Evolutionary conservation across 2,113 vertebrate genomes (phyloP).

Genomic region (Plotosus lineatus): DNA sequence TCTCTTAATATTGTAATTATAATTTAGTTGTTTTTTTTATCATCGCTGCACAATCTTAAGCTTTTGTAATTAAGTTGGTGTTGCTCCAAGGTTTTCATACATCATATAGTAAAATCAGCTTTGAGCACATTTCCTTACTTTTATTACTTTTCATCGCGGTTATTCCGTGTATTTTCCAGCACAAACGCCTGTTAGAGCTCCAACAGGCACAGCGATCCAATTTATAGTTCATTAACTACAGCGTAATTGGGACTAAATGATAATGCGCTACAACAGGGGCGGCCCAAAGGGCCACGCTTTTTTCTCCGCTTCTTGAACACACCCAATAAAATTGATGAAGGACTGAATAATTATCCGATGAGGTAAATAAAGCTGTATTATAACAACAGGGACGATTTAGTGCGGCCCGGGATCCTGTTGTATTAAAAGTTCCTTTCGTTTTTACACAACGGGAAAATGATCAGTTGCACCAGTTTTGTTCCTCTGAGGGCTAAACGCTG

Average conservation of each 20-base stretch:
- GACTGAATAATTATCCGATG: constrained; percentile 27
- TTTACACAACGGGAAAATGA: background rate
- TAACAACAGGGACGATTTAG: background rate
- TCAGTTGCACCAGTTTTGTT: background rate
- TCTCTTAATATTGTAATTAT: background rate
- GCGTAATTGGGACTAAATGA: constrained; percentile 39
- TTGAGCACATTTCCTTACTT: constrained; percentile 20
- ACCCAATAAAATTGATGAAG: constrained; percentile 26
- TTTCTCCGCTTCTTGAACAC: constrained; percentile 10
- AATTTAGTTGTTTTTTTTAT: background rate
- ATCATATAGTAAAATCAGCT: constrained; percentile 16
- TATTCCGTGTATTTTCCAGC: constrained; percentile 10
- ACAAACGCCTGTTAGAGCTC: background rate
- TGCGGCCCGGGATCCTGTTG: background rate
- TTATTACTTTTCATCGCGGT: constrained; percentile 24
- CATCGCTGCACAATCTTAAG: background rate
- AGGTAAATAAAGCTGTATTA: constrained; percentile 32
- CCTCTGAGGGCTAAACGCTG: background rate
- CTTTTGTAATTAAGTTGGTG: constrained; percentile 15
- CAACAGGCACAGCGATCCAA: constrained; percentile 1
- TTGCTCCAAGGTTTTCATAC: constrained; percentile 23
- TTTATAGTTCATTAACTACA: constrained; percentile 40
- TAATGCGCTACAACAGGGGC: constrained; percentile 4
- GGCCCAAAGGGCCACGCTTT: constrained; percentile 4
- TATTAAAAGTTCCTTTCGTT: background rate